Percentiles rank a stretch among this genome's conserved stretches.
Evolutionary conservation across 2,113 vertebrate species (phyloP).

Genomic region (Sapayoa aenigma): DNA sequence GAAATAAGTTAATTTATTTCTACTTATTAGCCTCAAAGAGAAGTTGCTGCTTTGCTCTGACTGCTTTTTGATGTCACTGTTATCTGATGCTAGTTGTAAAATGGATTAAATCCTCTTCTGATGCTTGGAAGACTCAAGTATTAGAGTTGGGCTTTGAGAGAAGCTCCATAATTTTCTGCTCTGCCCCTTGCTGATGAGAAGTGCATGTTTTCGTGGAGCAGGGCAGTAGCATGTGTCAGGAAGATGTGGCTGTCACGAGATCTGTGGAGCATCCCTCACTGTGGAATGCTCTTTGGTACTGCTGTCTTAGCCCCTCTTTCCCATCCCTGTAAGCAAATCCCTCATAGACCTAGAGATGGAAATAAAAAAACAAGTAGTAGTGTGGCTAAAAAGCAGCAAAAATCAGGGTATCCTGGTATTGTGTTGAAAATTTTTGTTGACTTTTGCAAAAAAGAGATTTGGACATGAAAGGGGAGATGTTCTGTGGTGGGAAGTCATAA

Average conservation of each 20-base stretch:
- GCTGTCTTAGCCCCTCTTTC: not conserved
- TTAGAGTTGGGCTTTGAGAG: constrained; percentile 14
- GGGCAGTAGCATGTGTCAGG: accelerated
- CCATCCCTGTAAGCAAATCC: not conserved
- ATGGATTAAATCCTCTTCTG: constrained; percentile 41
- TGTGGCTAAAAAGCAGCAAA: not conserved
- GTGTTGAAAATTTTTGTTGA: not conserved
- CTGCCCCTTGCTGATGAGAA: not conserved
- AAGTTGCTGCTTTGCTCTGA: not conserved
- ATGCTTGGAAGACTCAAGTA: constrained; percentile 15
- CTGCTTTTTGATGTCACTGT: constrained; percentile 21
- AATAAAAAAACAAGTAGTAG: not conserved
- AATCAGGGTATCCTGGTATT: not conserved
- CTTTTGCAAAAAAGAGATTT: not conserved
- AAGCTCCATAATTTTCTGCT: not conserved
- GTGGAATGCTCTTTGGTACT: not conserved
- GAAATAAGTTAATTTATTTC: constrained; percentile 56
- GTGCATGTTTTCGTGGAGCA: not conserved
- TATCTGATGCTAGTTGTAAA: constrained; percentile 46
- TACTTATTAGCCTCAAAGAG: constrained; percentile 19
- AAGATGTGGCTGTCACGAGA: not conserved
- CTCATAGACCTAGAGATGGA: not conserved
- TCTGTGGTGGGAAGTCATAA: not conserved
- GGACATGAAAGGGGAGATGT: not conserved
- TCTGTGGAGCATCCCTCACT: not conserved